Percentiles rank a stretch among this genome's conserved stretches.
phyloP scores from a whole-genome alignment of 2,113 vertebrate genomes.

The Brachypodius melanocephalos region DNA sequence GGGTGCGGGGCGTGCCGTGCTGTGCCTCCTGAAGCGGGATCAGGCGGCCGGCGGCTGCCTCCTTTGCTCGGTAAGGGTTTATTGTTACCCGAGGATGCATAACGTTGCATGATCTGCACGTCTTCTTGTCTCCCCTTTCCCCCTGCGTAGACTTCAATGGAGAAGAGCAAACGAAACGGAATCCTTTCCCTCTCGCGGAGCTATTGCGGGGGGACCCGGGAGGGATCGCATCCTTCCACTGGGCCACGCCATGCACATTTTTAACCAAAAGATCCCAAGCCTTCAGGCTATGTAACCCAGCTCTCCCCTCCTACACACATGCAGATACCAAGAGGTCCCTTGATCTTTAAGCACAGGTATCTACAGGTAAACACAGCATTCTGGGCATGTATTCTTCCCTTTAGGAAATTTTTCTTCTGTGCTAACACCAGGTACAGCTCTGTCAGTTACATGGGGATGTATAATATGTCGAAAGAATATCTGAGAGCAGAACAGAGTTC shows the following conservation, averaged over 20 bases:
- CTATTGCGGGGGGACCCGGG: not conserved
- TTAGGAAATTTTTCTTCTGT: not conserved
- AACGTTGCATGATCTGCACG: constrained; percentile 5
- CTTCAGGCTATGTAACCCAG: not conserved
- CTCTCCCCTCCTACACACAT: not conserved
- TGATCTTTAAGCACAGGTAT: not conserved
- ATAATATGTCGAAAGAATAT: not conserved
- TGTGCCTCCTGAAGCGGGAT: not conserved
- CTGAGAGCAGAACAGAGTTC: not conserved
- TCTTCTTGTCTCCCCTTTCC: not conserved
- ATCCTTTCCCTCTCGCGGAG: not conserved
- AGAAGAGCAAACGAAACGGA: not conserved
- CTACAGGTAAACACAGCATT: not conserved
- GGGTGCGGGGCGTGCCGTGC: constrained; percentile 22
- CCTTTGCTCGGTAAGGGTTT: not conserved
- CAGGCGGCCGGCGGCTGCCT: not conserved
- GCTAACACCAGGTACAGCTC: not conserved
- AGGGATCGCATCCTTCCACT: not conserved
- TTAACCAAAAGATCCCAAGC: not conserved
- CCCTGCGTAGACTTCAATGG: not conserved
- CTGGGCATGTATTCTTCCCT: not conserved
- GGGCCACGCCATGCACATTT: not conserved
- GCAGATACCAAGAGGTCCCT: not conserved
- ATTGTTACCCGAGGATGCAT: not conserved
- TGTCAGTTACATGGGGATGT: not conserved